Evolutionary conservation across 2,797 vertebrate species (phyloP).

Genomic region (Sphenopsis melanotis): DNA sequence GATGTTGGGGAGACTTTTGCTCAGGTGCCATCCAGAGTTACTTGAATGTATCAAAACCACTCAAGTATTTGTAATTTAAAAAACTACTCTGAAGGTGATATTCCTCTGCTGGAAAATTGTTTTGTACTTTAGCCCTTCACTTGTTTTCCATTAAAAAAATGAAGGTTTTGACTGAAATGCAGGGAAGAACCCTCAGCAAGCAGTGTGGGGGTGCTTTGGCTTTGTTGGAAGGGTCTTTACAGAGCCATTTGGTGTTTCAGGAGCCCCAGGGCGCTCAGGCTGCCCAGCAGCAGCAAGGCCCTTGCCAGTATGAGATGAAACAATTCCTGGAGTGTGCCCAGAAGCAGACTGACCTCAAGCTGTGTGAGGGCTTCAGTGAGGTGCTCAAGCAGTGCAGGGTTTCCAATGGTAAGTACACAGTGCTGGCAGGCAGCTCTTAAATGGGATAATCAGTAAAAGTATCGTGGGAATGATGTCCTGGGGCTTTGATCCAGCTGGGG

Average conservation of each 20-base stretch:
- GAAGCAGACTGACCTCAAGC: constrained; percentile 88
- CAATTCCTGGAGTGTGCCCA: constrained; percentile 94
- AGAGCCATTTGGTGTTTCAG: constrained; percentile 64
- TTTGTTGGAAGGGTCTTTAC: accelerated
- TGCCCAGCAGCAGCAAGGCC: constrained; percentile 71
- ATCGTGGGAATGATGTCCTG: accelerated
- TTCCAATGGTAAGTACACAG: constrained; percentile 80
- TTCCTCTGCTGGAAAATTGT: neutral
- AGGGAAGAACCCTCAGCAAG: neutral
- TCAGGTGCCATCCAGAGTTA: neutral
- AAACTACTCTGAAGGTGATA: neutral
- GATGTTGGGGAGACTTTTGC: neutral
- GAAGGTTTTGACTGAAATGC: accelerated
- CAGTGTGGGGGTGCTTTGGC: neutral
- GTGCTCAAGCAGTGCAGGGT: constrained; percentile 93
- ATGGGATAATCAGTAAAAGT: neutral
- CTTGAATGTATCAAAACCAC: neutral
- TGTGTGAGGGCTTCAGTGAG: constrained; percentile 93
- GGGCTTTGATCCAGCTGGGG: neutral
- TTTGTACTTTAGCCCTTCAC: neutral
- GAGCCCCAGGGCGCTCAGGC: constrained; percentile 79
- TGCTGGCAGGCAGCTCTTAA: neutral
- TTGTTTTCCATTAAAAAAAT: neutral
- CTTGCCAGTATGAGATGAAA: constrained; percentile 88
- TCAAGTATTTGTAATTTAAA: neutral